These are phyloP conservation scores for Gibbula magus DNA, from an alignment of 2,888 invertebrate genomes.

Conservation along the genomic window DNA sequence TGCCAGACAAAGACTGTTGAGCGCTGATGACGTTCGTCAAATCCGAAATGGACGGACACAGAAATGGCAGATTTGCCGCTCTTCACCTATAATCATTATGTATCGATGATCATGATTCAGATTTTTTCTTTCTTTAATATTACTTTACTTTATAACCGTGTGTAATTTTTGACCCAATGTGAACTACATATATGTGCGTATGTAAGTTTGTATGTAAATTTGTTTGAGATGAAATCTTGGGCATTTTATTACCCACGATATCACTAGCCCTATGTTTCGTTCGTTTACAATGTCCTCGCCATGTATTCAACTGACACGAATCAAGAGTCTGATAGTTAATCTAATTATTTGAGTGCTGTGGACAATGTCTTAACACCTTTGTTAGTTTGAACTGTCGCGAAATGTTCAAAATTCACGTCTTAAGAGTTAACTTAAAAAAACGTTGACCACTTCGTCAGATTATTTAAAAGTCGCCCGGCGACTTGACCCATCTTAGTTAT, in stretches of 20 bases:
- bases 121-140: slow-evolving; percentile 19
- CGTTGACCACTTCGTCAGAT: too few species aligned
- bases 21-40: neutral
- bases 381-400: too few species aligned
- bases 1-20: slow-evolving; percentile 9
- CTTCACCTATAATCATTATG: neutral
- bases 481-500: too few species aligned
- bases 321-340: neutral
- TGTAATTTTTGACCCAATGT: slow-evolving; percentile 12
- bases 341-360: slow-evolving; percentile 17
- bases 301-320: slow-evolving; percentile 7
- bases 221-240: slow-evolving; percentile 5
- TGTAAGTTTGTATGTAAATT: slow-evolving; percentile 21
- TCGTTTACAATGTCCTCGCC: neutral
- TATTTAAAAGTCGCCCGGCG: too few species aligned
- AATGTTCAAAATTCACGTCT: too few species aligned
- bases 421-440: too few species aligned
- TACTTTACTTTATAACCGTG: slow-evolving; percentile 7
- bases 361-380: neutral
- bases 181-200: slow-evolving; percentile 16
- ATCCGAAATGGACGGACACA: too few species aligned
- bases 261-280: neutral
- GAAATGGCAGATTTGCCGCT: neutral
- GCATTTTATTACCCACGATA: slow-evolving; percentile 5
- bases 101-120: slow-evolving; percentile 16